A percentile compares a stretch with the other conserved stretches of the same genome.
phyloP scores from a whole-genome alignment of 2,113 vertebrate genomes.

The Brachyistius frenatus region DNA sequence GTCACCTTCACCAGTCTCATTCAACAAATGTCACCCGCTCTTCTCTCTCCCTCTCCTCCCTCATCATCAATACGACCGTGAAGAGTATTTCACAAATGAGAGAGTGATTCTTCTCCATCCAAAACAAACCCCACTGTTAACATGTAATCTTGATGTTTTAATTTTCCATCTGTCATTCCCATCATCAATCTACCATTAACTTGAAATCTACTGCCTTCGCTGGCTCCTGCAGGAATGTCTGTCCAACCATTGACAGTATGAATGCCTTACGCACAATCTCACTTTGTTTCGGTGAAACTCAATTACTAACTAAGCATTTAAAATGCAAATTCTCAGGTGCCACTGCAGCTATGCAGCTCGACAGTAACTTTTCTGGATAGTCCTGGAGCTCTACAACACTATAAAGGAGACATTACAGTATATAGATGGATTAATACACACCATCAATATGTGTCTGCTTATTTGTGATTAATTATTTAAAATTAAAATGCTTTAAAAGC shows the following conservation, averaged over 20 bases:
- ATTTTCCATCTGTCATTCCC: conserved; percentile 30
- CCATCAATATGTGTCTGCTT: too few species aligned
- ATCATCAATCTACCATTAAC: neutral
- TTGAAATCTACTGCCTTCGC: conserved; percentile 5
- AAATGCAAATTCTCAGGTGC: neutral
- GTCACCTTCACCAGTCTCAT: conserved; percentile 24
- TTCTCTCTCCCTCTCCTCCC: conserved; percentile 5
- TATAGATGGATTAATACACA: too few species aligned
- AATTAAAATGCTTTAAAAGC: too few species aligned
- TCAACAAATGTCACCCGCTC: conserved; percentile 18
- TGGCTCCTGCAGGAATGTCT: neutral
- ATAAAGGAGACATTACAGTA: neutral
- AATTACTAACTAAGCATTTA: neutral
- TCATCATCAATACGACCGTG: conserved; percentile 26
- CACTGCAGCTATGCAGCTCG: too few species aligned
- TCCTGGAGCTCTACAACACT: neutral
- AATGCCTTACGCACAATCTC: neutral
- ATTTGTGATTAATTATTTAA: too few species aligned
- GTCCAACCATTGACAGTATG: neutral
- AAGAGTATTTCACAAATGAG: conserved; percentile 9
- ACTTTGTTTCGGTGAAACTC: neutral
- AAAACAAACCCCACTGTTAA: conserved; percentile 9
- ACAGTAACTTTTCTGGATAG: too few species aligned
- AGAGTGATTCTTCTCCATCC: conserved; percentile 25
- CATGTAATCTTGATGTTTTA: conserved; percentile 21